Evolutionary conservation across 2,797 vertebrate species (phyloP), one percentile per base, ranked within the genome.

Genomic region (Cephalopachus bancanus): DNA sequence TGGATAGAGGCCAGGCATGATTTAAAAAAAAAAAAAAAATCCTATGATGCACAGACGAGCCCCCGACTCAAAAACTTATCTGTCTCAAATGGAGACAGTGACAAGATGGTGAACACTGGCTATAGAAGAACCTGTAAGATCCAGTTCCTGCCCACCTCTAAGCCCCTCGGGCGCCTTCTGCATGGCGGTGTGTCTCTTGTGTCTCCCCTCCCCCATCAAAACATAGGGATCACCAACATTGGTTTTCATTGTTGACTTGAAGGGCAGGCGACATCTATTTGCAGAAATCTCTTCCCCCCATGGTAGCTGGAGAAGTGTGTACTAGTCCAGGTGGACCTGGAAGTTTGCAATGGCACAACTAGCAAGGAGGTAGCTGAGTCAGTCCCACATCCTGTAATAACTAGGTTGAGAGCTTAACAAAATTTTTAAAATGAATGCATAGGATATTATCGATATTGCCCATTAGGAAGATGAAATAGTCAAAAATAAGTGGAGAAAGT

Each of bases 401-500:
- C 49, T 86, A 80, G 59, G 28, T 75, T 30, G 67, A 26, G 33
- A 78, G 74, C 19, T 53, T 79, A 67, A 89, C 64, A 59, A 88
- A 95, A 83, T 71, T 19, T 57, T 74, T 93, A 83, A 55, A 60
- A 69, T 62, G 62, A 91, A 69, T 74, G 71, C 64, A 67, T 64
- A 26, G 78, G 64, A 62, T 78, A 28, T 79, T 67, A 55, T 81
- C 64, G 87, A 44, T n/a, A 69, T 51, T 83, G 79, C 15, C 79
- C 71, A 37, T 89, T 92, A 74, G 59, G 71, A 93, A 88, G 71
- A 92, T 92, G 84, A 93, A 85, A 85, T 93, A 76, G 91, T 89
- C 69, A 87, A 65, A 96, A 95, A 96, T 89, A 90, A 76, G 72
- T 57, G 71, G 83, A 78, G 64, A 83, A 80, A 83, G n/a, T 53